Evolutionary conservation across 2,888 invertebrate species (phyloP).

Genomic region (Tryphoninae sp.): DNA sequence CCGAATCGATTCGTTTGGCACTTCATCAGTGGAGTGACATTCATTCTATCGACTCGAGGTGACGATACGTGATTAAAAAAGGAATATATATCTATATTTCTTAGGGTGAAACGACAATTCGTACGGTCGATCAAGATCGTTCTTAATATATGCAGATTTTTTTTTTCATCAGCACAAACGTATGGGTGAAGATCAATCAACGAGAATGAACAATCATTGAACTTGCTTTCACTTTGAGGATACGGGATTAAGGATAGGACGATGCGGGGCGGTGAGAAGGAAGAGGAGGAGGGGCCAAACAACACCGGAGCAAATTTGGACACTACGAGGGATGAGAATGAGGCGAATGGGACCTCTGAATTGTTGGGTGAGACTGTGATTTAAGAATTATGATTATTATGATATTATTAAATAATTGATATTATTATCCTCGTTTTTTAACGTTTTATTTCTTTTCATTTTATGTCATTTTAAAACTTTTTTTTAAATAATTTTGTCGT

Average conservation of each 20-base stretch:
- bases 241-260: too few species aligned
- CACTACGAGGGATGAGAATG: conserved; percentile 67
- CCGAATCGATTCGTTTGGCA: not conserved
- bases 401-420: not conserved
- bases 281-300: not conserved
- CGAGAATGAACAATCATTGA: conserved; percentile 20
- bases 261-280: not conserved
- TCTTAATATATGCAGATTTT: too few species aligned
- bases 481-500: not conserved
- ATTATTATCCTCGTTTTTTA: conserved; percentile 21
- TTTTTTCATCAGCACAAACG: not conserved
- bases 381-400: not conserved
- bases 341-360: conserved; percentile 64
- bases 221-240: too few species aligned
- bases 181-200: not conserved
- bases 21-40: not conserved
- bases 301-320: conserved; percentile 4
- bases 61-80: not conserved
- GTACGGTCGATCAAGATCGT: too few species aligned
- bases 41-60: not conserved
- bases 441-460: not conserved
- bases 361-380: conserved; percentile 67
- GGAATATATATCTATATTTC: not conserved
- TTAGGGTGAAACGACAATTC: not conserved
- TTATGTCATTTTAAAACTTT: not conserved